phyloP scores from a whole-genome alignment of 2,113 vertebrate genomes.

The Cranoglanis bouderius region DNA sequence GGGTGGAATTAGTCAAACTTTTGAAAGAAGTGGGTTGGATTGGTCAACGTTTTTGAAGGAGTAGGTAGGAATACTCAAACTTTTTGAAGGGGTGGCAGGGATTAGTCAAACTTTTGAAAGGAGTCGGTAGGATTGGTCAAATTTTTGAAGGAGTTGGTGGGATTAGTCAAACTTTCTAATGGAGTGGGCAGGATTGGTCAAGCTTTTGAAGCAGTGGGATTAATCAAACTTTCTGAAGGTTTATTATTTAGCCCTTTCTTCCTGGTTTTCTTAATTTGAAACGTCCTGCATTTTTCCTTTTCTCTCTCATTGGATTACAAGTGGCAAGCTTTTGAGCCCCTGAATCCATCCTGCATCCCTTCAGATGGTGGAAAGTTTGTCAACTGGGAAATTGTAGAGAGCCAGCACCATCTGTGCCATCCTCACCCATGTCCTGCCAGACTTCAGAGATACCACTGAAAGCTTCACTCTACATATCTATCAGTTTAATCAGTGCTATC shows the following conservation, averaged over 20 bases:
- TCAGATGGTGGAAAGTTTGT: conserved; percentile 34
- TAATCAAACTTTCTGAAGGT: background rate
- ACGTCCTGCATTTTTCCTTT: conserved; percentile 22
- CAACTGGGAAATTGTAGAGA: background rate
- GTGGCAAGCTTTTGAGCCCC: conserved; percentile 58
- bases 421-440: conserved; percentile 27
- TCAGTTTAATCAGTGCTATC: background rate
- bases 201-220: background rate
- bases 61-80: no score
- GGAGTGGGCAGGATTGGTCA: background rate
- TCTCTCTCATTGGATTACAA: conserved; percentile 55
- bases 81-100: background rate
- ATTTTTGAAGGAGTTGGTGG: background rate
- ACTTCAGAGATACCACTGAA: background rate
- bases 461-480: background rate
- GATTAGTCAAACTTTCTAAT: background rate
- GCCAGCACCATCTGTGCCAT: background rate
- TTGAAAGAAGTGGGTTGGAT: no score
- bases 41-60: no score
- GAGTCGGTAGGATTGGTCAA: background rate
- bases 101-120: background rate
- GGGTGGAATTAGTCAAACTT: no score
- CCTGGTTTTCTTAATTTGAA: conserved; percentile 5
- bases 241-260: background rate
- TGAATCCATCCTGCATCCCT: conserved; percentile 48